Conservation (phyloP, 35 echinoderm and acorn worm species). For the Heliocidaris tuberculata region DNA sequence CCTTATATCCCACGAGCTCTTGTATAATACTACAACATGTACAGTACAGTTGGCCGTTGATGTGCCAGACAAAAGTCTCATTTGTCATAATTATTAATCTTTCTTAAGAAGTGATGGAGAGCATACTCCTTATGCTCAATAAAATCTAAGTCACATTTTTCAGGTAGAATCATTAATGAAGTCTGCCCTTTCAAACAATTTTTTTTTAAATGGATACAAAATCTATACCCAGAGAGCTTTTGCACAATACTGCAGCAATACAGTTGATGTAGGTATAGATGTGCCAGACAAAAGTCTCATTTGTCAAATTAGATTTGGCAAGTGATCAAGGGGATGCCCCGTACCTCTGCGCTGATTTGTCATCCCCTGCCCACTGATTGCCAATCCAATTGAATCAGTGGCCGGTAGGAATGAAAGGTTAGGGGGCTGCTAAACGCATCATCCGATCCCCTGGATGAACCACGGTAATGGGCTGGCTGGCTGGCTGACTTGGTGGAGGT, state of each 20-base stretch:
- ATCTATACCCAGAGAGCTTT: background rate
- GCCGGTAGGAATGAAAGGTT: background rate
- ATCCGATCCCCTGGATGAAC: background rate
- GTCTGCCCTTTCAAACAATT: background rate
- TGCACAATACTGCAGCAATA: too few relatives aligned
- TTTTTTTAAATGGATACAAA: background rate
- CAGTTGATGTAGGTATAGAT: background rate
- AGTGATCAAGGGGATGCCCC: conserved; percentile 7
- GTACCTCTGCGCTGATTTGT: background rate
- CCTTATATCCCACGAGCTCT: background rate
- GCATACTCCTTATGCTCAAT: background rate
- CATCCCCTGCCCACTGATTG: conserved; percentile 14
- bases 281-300: conserved; percentile 9
- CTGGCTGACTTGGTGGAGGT: background rate
- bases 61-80: conserved; percentile 15
- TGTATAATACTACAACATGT: too few relatives aligned
- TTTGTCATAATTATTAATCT: background rate
- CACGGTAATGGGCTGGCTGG: background rate
- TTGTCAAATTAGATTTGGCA: conserved; percentile 12
- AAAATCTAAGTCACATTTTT: background rate
- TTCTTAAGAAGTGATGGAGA: background rate
- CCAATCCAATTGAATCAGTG: background rate
- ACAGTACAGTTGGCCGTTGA: background rate
- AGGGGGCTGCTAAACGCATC: background rate
- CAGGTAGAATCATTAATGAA: background rate